phyloP scores from a whole-genome alignment of 2,888 invertebrate species.

The Axea sp. region DNA sequence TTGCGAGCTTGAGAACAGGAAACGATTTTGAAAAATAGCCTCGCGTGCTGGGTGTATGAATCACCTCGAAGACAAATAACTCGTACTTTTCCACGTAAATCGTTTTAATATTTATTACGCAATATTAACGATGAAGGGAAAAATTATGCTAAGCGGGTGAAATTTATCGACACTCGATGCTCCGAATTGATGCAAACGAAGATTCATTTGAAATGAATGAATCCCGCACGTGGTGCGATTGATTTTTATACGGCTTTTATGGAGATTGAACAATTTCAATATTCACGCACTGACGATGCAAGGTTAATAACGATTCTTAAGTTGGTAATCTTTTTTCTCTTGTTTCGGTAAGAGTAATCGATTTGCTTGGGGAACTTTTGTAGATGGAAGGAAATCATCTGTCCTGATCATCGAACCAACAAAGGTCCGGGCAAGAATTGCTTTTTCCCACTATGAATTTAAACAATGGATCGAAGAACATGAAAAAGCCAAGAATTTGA shows the following conservation, averaged over 20 bases:
- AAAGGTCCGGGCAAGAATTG: no score
- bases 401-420: background rate
- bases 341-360: slow-evolving; percentile 39
- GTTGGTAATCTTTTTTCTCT: slow-evolving; percentile 10
- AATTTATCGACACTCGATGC: slow-evolving; percentile 14
- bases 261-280: slow-evolving; percentile 29
- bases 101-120: slow-evolving; percentile 25
- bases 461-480: no score
- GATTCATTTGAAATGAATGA: slow-evolving; percentile 28
- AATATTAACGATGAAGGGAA: slow-evolving; percentile 22
- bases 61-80: slow-evolving; percentile 22
- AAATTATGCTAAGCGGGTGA: slow-evolving; percentile 21
- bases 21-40: slow-evolving; percentile 24
- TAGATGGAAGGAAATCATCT: slow-evolving; percentile 7
- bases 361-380: background rate
- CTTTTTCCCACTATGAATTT: no score
- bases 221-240: slow-evolving; percentile 10
- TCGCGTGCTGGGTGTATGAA: background rate
- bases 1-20: slow-evolving; percentile 10
- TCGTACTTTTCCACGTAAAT: slow-evolving; percentile 3
- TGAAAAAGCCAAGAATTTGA: no score
- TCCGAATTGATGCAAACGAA: slow-evolving; percentile 18
- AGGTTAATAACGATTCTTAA: slow-evolving; percentile 37
- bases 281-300: slow-evolving; percentile 23
- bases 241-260: slow-evolving; percentile 31